Evolutionary conservation across 2,888 invertebrate species (phyloP).

Genomic region (Himalopsyche anomala): DNA sequence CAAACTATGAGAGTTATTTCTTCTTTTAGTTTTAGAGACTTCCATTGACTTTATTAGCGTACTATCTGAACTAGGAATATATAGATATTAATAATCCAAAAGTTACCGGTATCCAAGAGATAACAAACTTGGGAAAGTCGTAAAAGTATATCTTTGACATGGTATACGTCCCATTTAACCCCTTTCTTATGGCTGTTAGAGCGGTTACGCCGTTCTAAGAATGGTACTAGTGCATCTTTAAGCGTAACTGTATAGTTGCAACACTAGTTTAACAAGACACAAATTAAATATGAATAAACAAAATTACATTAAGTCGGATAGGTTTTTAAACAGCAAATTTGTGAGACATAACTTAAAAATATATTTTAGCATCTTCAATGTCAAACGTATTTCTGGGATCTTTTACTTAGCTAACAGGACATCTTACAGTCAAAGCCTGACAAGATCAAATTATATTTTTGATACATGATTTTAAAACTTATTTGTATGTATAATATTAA

Average conservation of each 20-base stretch:
- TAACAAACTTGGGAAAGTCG: constrained; percentile 1
- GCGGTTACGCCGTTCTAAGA: not conserved
- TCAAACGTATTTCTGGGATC: too few relatives aligned
- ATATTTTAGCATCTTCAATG: too few relatives aligned
- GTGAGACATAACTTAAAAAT: too few relatives aligned
- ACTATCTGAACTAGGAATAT: constrained; percentile 17
- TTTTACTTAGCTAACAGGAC: too few relatives aligned
- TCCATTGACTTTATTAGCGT: not conserved
- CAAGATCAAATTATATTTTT: too few relatives aligned
- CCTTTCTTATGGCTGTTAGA: constrained; percentile 25
- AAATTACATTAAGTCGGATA: too few relatives aligned
- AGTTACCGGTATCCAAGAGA: constrained; percentile 6
- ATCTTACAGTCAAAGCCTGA: too few relatives aligned
- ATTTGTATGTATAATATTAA: too few relatives aligned
- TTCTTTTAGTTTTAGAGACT: not conserved
- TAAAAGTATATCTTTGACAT: constrained; percentile 42
- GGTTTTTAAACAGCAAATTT: too few relatives aligned
- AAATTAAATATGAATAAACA: too few relatives aligned
- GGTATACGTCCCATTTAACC: constrained; percentile 40
- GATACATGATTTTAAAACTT: too few relatives aligned
- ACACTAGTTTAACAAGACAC: not conserved
- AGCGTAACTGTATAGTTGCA: not conserved
- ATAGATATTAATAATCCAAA: constrained; percentile 17
- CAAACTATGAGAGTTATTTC: too few relatives aligned
- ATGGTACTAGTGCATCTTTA: not conserved